phyloP scores from a whole-genome alignment of 1,140 invertebrate species.

The Zaprionus vittiger region DNA sequence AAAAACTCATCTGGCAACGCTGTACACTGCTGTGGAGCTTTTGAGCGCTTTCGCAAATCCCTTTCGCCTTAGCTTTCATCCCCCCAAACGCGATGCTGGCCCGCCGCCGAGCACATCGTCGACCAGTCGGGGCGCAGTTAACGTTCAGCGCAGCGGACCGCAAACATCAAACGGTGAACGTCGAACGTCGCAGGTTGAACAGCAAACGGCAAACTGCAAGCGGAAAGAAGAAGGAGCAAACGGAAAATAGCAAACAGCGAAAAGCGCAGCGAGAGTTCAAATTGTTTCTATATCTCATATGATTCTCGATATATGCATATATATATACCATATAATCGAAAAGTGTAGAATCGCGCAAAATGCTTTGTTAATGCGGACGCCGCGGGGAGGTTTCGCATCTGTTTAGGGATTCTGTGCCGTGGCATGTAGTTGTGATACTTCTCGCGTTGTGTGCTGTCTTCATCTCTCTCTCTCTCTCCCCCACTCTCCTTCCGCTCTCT shows the following conservation, averaged over 20 bases:
- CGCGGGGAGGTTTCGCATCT: not conserved
- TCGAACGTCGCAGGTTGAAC: not conserved
- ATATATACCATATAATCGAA: not conserved
- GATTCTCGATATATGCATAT: not conserved
- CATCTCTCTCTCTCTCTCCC: not conserved
- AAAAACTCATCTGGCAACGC: slow-evolving; percentile 22
- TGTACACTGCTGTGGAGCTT: not conserved
- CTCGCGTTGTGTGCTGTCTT: slow-evolving; percentile 12
- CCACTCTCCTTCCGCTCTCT: not conserved
- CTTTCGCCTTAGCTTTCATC: slow-evolving; percentile 42
- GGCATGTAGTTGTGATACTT: slow-evolving; percentile 53
- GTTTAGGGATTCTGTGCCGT: slow-evolving; percentile 37
- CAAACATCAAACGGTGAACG: slow-evolving; percentile 9
- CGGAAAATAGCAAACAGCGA: not conserved
- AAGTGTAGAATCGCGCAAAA: not conserved
- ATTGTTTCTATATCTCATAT: slow-evolving; percentile 1
- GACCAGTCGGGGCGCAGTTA: slow-evolving; percentile 8
- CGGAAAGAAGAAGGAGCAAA: not conserved
- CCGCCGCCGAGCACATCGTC: not conserved
- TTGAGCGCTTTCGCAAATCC: not conserved
- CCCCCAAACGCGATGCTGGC: slow-evolving; percentile 44
- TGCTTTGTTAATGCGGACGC: slow-evolving; percentile 1
- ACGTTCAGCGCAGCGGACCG: slow-evolving; percentile 3
- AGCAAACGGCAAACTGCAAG: not conserved
- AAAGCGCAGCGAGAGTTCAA: not conserved